Base-by-base conservation (phyloP, 2,888 invertebrate genomes). In the Leptogaster cylindrica region DNA sequence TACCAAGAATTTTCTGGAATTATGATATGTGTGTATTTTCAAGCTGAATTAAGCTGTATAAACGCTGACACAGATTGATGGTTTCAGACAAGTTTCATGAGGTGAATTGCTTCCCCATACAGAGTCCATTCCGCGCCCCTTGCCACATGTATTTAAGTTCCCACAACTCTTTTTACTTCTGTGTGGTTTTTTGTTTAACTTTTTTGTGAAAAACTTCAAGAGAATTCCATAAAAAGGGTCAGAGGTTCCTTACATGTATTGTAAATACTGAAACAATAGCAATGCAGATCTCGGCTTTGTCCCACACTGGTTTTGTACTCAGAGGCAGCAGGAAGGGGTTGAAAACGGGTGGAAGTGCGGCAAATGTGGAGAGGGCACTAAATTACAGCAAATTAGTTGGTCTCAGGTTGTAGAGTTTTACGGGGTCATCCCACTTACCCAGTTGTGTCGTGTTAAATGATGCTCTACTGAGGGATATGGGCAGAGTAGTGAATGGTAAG, bases 381-480 rank as follows among this genome's bases (percentile, higher is more conserved):
- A 55, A 55, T 55, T 55, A 55, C 23, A 18, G 39, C 23, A 55
- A 55, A 55, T 55, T 55, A 55, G 36, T 33, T 55, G 8, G 36
- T 25, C 55, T 23, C 20, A 7, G 23, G 12, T 8, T 14, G 2
- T 4, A 10, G 6, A 6, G 52, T 31, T 52, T 52, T 33, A n/a
- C 33, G 20, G 33, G 14, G 18, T n/a, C 14, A 10, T 16, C 14
- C 20, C 36, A 20, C 20, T 20, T 39, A 1, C 12, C 33, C 33
- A 28, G 8, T 10, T 20, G 12, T 14, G 20, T 7, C 10, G 2
- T 6, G n/a, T 12, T 39, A 36, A 33, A 52, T 12, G n/a, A 23
- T 20, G 16, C 39, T 36, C 55, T 55, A 10, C 20, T 23, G 20
- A 55, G 12, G 20, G 36, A 33, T 20, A 33, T 55, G 14, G 55